Conservation (phyloP, 2,113 vertebrate genomes). For the Haplotaxodon microlepis region DNA sequence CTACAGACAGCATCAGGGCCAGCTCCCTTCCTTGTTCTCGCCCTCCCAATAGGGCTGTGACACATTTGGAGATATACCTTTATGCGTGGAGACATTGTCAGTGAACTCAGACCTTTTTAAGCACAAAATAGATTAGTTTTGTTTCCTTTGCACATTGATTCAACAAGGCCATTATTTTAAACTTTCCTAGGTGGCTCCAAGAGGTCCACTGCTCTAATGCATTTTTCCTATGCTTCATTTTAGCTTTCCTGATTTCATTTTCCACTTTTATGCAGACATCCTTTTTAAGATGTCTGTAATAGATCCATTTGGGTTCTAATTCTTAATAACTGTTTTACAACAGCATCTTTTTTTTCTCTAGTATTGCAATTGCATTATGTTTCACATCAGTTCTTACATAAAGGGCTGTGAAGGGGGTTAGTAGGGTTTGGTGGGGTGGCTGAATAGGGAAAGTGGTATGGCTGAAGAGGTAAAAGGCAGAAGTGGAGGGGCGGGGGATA, state of each 20-base stretch:
- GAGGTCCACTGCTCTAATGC: background rate
- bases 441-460: background rate
- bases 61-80: background rate
- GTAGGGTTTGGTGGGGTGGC: background rate
- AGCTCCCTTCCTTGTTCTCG: background rate
- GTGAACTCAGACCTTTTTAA: background rate
- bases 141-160: background rate
- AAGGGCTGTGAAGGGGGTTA: background rate
- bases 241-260: background rate
- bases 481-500: rapidly evolving
- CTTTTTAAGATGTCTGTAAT: background rate
- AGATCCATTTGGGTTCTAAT: background rate
- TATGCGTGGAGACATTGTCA: background rate
- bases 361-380: background rate
- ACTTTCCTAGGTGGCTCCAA: no score
- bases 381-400: background rate
- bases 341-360: background rate
- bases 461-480: background rate
- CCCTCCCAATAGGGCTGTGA: background rate
- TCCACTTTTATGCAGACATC: background rate
- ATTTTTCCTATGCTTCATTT: background rate
- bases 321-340: background rate
- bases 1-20: background rate
- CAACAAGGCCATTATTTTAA: background rate
- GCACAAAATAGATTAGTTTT: background rate